Evolutionary conservation across 2,888 invertebrate species (phyloP).

Genomic region (Hyles lineata): DNA sequence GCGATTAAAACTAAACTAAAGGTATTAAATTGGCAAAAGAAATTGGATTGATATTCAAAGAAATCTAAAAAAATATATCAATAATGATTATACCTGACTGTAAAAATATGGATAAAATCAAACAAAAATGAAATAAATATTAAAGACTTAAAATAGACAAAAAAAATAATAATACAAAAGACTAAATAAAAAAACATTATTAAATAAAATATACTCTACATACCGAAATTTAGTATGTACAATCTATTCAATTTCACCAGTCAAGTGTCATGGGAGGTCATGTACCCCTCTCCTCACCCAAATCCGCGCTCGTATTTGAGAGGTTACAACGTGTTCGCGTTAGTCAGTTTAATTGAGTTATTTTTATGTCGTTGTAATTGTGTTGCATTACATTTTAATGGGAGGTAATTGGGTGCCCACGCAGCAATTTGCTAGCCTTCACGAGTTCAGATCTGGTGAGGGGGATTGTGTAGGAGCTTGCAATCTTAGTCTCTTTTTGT

Average conservation of each 20-base stretch:
- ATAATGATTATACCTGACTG: too few species aligned
- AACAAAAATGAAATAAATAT: too few species aligned
- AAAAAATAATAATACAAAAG: too few species aligned
- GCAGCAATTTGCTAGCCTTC: conserved; percentile 56
- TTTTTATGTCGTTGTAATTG: conserved; percentile 58
- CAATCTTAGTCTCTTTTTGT: background rate
- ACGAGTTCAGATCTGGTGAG: conserved; percentile 1
- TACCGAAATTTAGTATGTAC: background rate
- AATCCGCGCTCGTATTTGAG: background rate
- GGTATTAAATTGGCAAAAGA: background rate
- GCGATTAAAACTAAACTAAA: background rate
- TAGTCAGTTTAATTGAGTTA: conserved; percentile 49
- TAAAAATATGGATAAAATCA: too few species aligned
- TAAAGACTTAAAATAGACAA: too few species aligned
- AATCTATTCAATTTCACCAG: background rate
- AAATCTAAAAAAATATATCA: too few species aligned
- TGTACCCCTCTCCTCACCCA: background rate
- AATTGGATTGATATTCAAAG: too few species aligned
- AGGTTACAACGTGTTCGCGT: conserved; percentile 31
- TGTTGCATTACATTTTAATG: conserved; percentile 65
- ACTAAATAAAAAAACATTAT: too few species aligned
- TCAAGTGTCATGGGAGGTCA: background rate
- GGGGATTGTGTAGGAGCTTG: conserved; percentile 6
- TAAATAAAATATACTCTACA: too few species aligned
- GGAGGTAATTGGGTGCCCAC: conserved; percentile 60